Evolutionary conservation across 2,797 vertebrate genomes (phyloP), one percentile per base, ranked within the genome.

Genomic region (Sarcophilus harrisii): DNA sequence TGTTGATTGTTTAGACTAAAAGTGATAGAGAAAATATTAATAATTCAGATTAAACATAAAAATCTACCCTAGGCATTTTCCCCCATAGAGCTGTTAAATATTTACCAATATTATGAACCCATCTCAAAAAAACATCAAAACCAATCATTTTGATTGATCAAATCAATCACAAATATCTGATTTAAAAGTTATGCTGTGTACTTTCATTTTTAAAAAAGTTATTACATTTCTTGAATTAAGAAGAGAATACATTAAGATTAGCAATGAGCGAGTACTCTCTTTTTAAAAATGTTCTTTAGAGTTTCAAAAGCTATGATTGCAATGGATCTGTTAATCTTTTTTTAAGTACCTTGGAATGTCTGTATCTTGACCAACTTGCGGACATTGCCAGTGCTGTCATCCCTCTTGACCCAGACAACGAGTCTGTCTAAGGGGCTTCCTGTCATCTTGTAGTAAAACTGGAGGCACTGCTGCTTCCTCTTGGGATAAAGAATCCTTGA

Each of bases 381-480:
- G 89, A 99, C 73, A 0, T 91, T 98, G 95, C 99, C 99, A 0
- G 99, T 99, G 95, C 99, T 98, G 18, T 99, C 99, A 28, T 99
- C 99, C 94, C 98, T 98, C 93, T 98, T 99, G 94, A 99, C 95
- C 99, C 99, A 99, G 96, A 99, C 66, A n/a, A 98, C 97, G 21
- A 99, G 98, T 73, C 98, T 99, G 98, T 99, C 99, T 38, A 97
- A 97, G 24, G 90, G 30, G 91, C 98, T 99, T 92, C 99, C 99
- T 0, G 99, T 99, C 98, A 99, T 99, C 98, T 99, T 99, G 30
- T 99, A 99, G 98, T 99, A 99, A 98, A 99, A 99, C 98, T 99
- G 99, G 92, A 99, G 99, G 97, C 99, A 99, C 97, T 99, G 99
- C 58, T 99, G 92, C 87, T 98, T 99, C 96, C 99, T 99, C 97